Evolutionary conservation across 2,113 vertebrate genomes (phyloP).

Genomic region (Dasyurus viverrinus): DNA sequence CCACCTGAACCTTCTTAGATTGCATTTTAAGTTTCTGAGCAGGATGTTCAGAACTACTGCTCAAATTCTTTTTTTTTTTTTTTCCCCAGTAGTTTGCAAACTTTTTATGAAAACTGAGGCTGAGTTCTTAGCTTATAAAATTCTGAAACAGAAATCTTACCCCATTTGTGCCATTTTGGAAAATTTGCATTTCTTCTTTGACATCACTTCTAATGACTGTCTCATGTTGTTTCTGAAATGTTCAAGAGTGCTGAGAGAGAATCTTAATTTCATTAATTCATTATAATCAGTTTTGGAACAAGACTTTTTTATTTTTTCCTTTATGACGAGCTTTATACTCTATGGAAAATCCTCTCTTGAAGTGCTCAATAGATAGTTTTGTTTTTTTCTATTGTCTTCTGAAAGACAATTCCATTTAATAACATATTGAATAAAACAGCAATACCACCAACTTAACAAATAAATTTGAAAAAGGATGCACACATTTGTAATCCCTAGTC

Average conservation of each 20-base stretch:
- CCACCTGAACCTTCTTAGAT: neutral
- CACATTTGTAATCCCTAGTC: neutral
- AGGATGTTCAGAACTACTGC: neutral
- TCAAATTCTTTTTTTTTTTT: too few relatives aligned
- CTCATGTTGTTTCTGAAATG: constrained; percentile 7
- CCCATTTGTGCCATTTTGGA: neutral
- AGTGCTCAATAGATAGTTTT: constrained; percentile 6
- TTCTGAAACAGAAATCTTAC: neutral
- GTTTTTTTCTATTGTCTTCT: neutral
- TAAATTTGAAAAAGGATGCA: neutral
- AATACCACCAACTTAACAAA: constrained; percentile 21
- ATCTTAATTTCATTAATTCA: neutral
- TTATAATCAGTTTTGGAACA: neutral
- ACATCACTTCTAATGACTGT: neutral
- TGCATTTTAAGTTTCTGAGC: neutral
- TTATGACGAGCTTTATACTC: constrained; percentile 2
- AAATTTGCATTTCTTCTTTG: neutral
- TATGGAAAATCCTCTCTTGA: neutral
- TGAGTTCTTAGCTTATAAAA: neutral
- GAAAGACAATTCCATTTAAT: constrained; percentile 4
- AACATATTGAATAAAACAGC: neutral
- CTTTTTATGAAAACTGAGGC: neutral
- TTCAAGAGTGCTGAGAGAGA: neutral
- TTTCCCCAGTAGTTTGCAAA: neutral
- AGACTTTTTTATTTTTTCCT: neutral